Conservation (phyloP, 2,888 invertebrate genomes). For the Lasioglossum malachurum region DNA sequence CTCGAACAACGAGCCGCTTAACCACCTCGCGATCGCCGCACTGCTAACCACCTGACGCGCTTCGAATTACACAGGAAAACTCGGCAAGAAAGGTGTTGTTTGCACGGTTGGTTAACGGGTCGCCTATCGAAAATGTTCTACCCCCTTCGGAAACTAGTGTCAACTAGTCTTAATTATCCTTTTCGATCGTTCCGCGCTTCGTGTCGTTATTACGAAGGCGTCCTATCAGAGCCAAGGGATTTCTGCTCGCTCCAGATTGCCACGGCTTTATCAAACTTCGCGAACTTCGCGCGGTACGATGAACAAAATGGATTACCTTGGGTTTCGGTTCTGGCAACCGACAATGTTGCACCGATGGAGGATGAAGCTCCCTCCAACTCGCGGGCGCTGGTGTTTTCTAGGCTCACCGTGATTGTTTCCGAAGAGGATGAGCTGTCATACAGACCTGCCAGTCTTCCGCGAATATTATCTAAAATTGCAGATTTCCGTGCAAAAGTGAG, state of each 20-base stretch:
- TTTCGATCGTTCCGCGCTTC: slow-evolving; percentile 1
- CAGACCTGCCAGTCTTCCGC: slow-evolving; percentile 21
- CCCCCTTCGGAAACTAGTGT: not conserved
- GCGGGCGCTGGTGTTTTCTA: slow-evolving; percentile 5
- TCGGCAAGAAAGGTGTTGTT: not conserved
- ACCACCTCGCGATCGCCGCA: slow-evolving; percentile 53
- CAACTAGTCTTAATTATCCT: slow-evolving; percentile 3
- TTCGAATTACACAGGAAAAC: slow-evolving; percentile 52
- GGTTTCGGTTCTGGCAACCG: not conserved
- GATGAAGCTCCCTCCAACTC: not conserved
- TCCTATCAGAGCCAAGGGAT: slow-evolving; percentile 14
- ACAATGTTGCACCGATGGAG: not conserved
- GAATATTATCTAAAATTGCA: slow-evolving; percentile 39
- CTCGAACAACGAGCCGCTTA: slow-evolving; percentile 48
- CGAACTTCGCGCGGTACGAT: slow-evolving; percentile 16
- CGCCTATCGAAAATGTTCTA: slow-evolving; percentile 18
- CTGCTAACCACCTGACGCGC: slow-evolving; percentile 58
- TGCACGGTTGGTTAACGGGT: slow-evolving; percentile 5
- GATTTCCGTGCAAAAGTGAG: not conserved
- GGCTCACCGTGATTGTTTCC: slow-evolving; percentile 4
- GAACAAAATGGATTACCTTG: slow-evolving; percentile 41
- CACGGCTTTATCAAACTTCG: slow-evolving; percentile 16
- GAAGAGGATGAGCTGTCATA: not conserved
- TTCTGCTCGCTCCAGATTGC: slow-evolving; percentile 12
- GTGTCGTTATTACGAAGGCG: slow-evolving; percentile 5